These are phyloP conservation scores for Andrena praecox DNA, from an alignment of 2,888 invertebrate species.

Conservation along the genomic window DNA sequence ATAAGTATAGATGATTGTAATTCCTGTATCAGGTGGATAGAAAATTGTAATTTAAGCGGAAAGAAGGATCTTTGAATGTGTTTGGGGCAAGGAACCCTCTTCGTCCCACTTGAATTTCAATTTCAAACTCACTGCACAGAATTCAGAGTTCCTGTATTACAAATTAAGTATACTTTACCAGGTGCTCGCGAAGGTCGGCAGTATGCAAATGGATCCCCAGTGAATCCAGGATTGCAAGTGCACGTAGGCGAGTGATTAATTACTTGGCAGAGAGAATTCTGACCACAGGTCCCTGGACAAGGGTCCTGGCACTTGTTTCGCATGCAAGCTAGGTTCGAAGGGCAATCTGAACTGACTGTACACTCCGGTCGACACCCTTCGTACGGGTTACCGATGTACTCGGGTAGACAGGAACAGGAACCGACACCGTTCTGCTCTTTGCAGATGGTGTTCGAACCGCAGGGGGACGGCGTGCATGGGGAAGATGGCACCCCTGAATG, in stretches of 20 bases:
- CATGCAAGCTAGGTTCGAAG: conserved; percentile 90
- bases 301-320: conserved; percentile 92
- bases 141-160: no score
- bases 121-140: no score
- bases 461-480: conserved; percentile 90
- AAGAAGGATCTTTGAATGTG: no score
- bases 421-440: conserved; percentile 91
- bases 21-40: no score
- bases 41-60: no score
- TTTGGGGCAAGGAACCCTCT: no score
- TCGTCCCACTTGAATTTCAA: no score
- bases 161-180: conserved; percentile 49
- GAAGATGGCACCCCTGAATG: conserved; percentile 38
- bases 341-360: conserved; percentile 91
- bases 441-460: conserved; percentile 92
- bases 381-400: conserved; percentile 90
- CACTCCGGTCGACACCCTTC: conserved; percentile 93
- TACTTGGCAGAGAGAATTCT: conserved; percentile 85
- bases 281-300: conserved; percentile 90
- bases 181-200: conserved; percentile 81
- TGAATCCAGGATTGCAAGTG: conserved; percentile 81
- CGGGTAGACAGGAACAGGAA: conserved; percentile 91
- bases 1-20: no score
- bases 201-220: conserved; percentile 87
- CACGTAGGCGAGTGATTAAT: conserved; percentile 86